Base-by-base conservation (phyloP, 2,113 vertebrate species). In the Argyrosomus japonicus region DNA sequence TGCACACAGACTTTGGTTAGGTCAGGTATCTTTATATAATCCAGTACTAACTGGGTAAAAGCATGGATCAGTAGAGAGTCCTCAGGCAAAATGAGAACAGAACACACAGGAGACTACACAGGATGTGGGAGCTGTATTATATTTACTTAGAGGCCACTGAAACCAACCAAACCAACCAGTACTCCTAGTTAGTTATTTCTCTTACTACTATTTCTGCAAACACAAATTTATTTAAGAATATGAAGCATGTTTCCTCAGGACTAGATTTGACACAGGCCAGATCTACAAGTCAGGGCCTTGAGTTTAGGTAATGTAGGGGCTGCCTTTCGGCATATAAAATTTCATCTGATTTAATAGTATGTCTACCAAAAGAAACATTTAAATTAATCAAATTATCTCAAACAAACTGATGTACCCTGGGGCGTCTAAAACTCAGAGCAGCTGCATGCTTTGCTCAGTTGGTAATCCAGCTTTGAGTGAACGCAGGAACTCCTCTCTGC, bases 401-500 rank as follows among this genome's bases (percentile, higher is more conserved):
- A 57, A 57, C 21, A 9, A 18, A 25, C 6, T 43, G 12, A 68
- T 13, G 11, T 3, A 1, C 32, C 12, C 19, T 29, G 0, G 18
- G 2, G 23, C 1, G 1, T 62, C 29, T 77, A 15, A 47, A 43
- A 53, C 12, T 15, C 19, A 45, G 25, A 19, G 62, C 25, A 43
- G 11, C 57, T 58, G 36, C 32, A 14, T 69, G 21, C n/a, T 79
- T 32, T 70, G 51, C 18, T 62, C 47, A 62, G 29, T 25, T 21
- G 18, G 7, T 8, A 40, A 25, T 69, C 17, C 11, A 51, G 3
- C 3, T 50, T 61, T 19, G 3, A 43, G 25, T 32, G 54, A 32
- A 9, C 79, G 87, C 79, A 89, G 64, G 12, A 73, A 60, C 68
- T 29, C 43, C 5, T 62, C 10, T 87, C 21, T 21, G 68, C 89